These are phyloP conservation scores for Heteractis magnifica DNA, from an alignment of 92 coral and sea anemone species.

Conservation along the genomic window DNA sequence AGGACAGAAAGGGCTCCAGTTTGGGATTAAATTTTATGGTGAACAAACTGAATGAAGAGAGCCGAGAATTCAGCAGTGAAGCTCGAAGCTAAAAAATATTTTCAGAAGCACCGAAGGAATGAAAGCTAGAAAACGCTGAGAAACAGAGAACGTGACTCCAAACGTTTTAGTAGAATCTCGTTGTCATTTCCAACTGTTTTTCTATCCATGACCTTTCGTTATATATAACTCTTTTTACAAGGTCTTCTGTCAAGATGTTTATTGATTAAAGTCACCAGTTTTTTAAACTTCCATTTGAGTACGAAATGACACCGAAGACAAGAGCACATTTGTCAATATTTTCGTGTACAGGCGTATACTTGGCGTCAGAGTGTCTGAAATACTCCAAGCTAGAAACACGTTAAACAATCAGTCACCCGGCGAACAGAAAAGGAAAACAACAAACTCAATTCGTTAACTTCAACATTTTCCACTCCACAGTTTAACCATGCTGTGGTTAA, in stretches of 20 bases:
- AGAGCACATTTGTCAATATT: background rate
- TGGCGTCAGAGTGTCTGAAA: conserved; percentile 1
- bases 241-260: background rate
- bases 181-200: background rate
- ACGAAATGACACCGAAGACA: background rate
- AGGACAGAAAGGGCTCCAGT: background rate
- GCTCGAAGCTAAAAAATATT: too few species aligned
- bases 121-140: too few species aligned
- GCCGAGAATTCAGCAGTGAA: too few species aligned
- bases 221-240: background rate
- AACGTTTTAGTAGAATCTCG: background rate
- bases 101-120: too few species aligned
- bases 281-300: background rate
- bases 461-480: too few species aligned
- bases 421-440: background rate
- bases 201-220: background rate
- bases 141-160: too few species aligned
- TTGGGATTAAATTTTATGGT: too few species aligned
- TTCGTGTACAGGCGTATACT: background rate
- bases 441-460: background rate
- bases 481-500: too few species aligned
- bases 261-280: background rate
- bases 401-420: background rate
- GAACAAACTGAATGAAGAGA: too few species aligned
- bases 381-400: background rate